Evolutionary conservation across 2,797 vertebrate species (phyloP).

Genomic region (Enteromius fasciolatus): DNA sequence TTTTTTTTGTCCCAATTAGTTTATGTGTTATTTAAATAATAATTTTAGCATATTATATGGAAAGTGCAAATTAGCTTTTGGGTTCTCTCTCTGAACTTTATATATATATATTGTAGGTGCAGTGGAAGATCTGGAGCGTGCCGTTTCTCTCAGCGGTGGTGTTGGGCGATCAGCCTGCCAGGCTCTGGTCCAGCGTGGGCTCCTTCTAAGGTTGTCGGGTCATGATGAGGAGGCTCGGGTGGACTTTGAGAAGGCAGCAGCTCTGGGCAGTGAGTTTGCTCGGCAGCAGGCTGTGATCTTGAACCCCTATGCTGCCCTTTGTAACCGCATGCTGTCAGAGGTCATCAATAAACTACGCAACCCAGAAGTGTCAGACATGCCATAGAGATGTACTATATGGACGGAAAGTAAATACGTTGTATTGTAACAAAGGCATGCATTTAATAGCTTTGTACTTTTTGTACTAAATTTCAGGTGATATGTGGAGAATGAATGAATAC

Average conservation of each 20-base stretch:
- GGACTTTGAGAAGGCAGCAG: slow-evolving; percentile 84
- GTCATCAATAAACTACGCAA: slow-evolving; percentile 83
- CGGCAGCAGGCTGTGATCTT: slow-evolving; percentile 84
- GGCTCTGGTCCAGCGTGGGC: slow-evolving; percentile 90
- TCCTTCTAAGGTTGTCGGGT: slow-evolving; percentile 79
- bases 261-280: slow-evolving; percentile 88
- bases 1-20: too few species aligned
- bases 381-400: slow-evolving; percentile 40
- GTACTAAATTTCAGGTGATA: too few species aligned
- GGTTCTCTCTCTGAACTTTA: background rate
- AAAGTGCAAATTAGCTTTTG: background rate
- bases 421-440: background rate
- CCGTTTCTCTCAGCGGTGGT: slow-evolving; percentile 81
- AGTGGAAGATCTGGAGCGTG: slow-evolving; percentile 83
- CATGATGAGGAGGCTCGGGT: slow-evolving; percentile 78
- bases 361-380: slow-evolving; percentile 64
- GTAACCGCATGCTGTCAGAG: slow-evolving; percentile 92
- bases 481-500: background rate
- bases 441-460: background rate
- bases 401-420: background rate
- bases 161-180: slow-evolving; percentile 81
- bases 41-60: too few species aligned
- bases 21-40: too few species aligned
- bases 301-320: slow-evolving; percentile 94
- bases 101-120: slow-evolving; percentile 77